Evolutionary conservation across 2,797 vertebrate genomes (phyloP).

Genomic region (Notolepis coatsorum): DNA sequence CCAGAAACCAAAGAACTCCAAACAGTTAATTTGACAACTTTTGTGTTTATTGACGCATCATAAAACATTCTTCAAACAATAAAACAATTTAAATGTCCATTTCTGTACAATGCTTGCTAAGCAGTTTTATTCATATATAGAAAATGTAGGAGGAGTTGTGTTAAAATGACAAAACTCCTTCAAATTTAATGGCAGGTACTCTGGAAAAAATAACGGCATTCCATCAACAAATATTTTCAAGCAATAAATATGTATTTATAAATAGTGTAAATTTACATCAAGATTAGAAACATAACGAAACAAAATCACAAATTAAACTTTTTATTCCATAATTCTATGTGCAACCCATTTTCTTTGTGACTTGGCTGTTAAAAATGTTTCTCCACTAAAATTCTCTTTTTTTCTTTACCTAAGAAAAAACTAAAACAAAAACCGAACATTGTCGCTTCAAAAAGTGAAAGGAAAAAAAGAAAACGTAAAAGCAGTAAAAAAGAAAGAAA

Average conservation of each 20-base stretch:
- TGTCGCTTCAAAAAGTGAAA: constrained; percentile 86
- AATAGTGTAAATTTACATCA: constrained; percentile 99
- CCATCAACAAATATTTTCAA: constrained; percentile 99
- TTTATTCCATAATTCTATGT: constrained; percentile 99
- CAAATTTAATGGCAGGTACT: constrained; percentile 99
- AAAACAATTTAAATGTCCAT: constrained; percentile 99
- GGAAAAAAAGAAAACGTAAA: constrained; percentile 85
- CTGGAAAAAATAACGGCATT: constrained; percentile 99
- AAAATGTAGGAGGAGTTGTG: constrained; percentile 99
- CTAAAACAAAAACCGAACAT: constrained; percentile 80
- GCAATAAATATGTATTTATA: constrained; percentile 99
- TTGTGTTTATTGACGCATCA: constrained; percentile 84
- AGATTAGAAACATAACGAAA: constrained; percentile 96
- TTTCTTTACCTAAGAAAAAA: constrained; percentile 89
- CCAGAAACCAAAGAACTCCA: too few species aligned
- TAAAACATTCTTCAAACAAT: constrained; percentile 96
- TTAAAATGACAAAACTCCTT: constrained; percentile 99
- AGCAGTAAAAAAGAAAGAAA: constrained; percentile 80
- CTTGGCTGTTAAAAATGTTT: constrained; percentile 82
- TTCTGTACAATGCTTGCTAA: constrained; percentile 99
- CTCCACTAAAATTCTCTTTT: constrained; percentile 76
- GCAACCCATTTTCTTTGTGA: constrained; percentile 99
- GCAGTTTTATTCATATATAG: constrained; percentile 99
- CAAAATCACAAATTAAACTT: constrained; percentile 97
- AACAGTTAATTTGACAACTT: constrained; percentile 80